Conservation (phyloP, 2,888 invertebrate genomes). For the Enoplolaimus lenunculus region DNA sequence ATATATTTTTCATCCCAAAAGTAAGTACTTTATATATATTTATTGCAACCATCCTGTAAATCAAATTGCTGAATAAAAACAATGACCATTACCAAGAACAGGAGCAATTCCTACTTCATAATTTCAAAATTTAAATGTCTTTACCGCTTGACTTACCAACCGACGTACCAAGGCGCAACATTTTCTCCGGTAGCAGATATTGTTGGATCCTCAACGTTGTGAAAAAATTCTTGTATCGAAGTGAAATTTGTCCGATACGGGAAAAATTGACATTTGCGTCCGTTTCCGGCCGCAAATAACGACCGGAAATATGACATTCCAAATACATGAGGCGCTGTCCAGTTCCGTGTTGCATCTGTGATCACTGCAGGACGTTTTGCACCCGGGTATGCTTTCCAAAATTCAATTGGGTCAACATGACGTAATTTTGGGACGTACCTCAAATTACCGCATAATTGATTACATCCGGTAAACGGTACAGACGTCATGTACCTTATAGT, state of each 20-base stretch:
- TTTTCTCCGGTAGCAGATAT: not conserved
- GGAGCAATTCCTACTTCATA: too few species aligned
- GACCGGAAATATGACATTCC: not conserved
- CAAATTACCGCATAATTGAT: too few species aligned
- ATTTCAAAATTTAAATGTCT: too few species aligned
- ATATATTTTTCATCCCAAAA: too few species aligned
- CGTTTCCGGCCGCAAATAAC: not conserved
- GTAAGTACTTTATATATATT: too few species aligned
- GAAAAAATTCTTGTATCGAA: conserved; percentile 7
- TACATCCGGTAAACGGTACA: too few species aligned
- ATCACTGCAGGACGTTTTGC: not conserved
- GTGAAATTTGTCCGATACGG: not conserved
- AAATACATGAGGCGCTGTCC: not conserved
- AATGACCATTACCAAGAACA: too few species aligned
- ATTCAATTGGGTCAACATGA: not conserved
- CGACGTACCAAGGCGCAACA: conserved; percentile 2
- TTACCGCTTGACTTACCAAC: conserved; percentile 15
- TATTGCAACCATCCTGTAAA: too few species aligned
- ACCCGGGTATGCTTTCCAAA: not conserved
- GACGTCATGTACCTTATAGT: too few species aligned
- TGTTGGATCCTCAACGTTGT: not conserved
- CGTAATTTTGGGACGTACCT: too few species aligned
- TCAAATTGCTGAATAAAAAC: too few species aligned
- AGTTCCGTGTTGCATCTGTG: not conserved
- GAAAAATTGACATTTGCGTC: conserved; percentile 2